A percentile compares a stretch with the other conserved stretches of the same genome.
Conservation (phyloP, 2,797 vertebrate genomes). For the Phataginus tricuspis region DNA sequence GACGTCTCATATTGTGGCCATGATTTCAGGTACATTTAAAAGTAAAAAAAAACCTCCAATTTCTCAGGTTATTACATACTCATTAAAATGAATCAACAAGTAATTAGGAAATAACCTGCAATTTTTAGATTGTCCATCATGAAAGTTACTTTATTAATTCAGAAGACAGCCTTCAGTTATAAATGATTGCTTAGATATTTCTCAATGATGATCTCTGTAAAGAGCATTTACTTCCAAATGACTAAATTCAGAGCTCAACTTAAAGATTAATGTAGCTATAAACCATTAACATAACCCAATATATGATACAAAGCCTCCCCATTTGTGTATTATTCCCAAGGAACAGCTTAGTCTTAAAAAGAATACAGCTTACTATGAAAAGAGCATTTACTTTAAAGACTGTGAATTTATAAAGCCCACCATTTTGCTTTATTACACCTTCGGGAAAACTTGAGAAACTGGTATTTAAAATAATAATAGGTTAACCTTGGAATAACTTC, state of each 20-base stretch:
- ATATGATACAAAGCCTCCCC: not conserved
- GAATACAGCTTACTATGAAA: not conserved
- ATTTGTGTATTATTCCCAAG: not conserved
- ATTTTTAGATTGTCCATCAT: slow-evolving; percentile 36
- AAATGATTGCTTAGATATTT: slow-evolving; percentile 54
- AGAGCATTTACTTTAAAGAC: not conserved
- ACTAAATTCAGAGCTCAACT: slow-evolving; percentile 62
- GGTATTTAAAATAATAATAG: not conserved
- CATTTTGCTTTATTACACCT: not conserved
- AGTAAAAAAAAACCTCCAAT: not conserved
- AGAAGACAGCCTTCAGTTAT: slow-evolving; percentile 53
- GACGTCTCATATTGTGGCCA: not conserved
- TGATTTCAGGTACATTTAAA: slow-evolving; percentile 14
- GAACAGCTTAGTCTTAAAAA: slow-evolving; percentile 22
- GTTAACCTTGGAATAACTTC: not conserved
- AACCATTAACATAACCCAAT: slow-evolving; percentile 28
- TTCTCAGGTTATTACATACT: not conserved
- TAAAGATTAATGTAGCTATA: slow-evolving; percentile 51
- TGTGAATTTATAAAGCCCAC: not conserved
- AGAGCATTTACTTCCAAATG: slow-evolving; percentile 63
- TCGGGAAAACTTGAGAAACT: not conserved
- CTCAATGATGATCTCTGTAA: slow-evolving; percentile 39
- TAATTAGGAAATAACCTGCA: not conserved
- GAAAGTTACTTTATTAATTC: slow-evolving; percentile 51
- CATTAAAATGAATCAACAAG: slow-evolving; percentile 9